Evolutionary conservation across 2,888 invertebrate genomes (phyloP), one percentile per base, ranked within the genome.

Genomic region (Lithophane semibrunnea): DNA sequence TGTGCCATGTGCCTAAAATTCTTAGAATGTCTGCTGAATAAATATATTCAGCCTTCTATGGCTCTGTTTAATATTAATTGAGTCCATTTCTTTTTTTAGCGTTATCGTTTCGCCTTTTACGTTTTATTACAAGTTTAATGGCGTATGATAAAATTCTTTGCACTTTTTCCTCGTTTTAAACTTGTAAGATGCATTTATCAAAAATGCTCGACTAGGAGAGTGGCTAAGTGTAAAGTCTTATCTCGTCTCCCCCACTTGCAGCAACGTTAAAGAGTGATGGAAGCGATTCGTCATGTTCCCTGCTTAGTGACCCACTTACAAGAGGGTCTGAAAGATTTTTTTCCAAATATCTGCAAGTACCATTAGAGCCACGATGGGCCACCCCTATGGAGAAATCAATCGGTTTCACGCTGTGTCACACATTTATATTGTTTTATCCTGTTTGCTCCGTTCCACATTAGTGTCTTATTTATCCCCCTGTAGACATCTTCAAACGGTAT

Each of bases 281-380:
- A 89, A 92, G 93, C 90, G 93, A 95, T 95, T 94, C 93, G 93
- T 95, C 95, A 95, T 95, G 94, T 93, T 93, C 92, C 90, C 91
- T 89, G 90, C 92, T 92, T 92, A 91, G 90, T 94, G 94, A 94
- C 94, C 94, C 92, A 94, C 92, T 94, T 94, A 91, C 80, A 90
- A 86, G 89, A 89, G 92, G 91, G 91, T 86, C 90, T 88, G 83
- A 82, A 88, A 88, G 82, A 88, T 91, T 92, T 92, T 93, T 92
- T 90, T 87, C 88, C 82, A 90, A 91, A 90, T 89, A 88, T 89
- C 89, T 88, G 84, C 89, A 84, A 90, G 89, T 91, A 88, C 88
- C 91, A 90, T 90, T 89, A 90, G 88, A 88, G 84, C 86, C 82
- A 85, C 82, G 88, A 85, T 37, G 83, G 82, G 83, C 86, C 89